Evolutionary conservation across 1,140 invertebrate species (phyloP).

Genomic region (Zeugodacus cucurbitae): DNA sequence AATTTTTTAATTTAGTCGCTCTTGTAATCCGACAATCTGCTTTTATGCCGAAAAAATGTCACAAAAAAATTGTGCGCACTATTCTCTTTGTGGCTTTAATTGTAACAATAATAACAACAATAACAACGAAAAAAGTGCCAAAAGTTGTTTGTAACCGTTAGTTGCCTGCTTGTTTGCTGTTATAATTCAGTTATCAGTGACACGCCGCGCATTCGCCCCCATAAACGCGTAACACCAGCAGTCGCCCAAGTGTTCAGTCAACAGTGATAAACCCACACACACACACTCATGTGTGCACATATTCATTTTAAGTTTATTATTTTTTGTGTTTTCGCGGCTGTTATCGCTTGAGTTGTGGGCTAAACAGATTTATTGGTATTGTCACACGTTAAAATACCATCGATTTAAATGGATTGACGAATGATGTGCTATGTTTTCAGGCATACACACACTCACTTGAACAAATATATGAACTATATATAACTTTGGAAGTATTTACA

Average conservation of each 20-base stretch:
- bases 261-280: background rate
- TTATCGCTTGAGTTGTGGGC: background rate
- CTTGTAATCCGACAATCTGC: background rate
- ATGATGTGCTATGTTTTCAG: background rate
- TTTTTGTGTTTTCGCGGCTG: background rate
- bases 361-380: slow-evolving; percentile 37
- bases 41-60: background rate
- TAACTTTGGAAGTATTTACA: too few species aligned
- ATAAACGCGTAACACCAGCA: background rate
- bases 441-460: background rate
- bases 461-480: too few species aligned
- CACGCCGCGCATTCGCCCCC: background rate
- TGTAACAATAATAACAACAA: background rate
- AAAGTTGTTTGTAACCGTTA: background rate
- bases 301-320: background rate
- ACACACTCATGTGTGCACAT: background rate
- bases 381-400: slow-evolving; percentile 38
- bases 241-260: background rate
- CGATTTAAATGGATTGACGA: slow-evolving; percentile 28
- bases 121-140: background rate
- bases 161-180: background rate
- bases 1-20: background rate
- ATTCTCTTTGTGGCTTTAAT: background rate
- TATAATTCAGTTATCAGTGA: background rate
- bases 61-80: background rate